phyloP scores from a whole-genome alignment of 2,888 invertebrate genomes.

The Cloeon dipterum region DNA sequence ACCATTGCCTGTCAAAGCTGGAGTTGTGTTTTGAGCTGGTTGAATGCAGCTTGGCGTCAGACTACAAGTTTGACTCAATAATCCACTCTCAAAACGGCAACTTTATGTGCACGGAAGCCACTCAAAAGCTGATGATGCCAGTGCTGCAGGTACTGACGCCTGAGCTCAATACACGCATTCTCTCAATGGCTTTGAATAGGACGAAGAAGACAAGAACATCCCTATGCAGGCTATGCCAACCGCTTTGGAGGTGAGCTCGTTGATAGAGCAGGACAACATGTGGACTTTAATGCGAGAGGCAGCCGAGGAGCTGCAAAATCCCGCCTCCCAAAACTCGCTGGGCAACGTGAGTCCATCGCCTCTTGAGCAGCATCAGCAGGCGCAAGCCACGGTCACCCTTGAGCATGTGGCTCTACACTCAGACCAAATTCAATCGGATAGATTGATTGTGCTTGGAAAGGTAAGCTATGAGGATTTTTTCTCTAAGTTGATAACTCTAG shows the following conservation, averaged over 20 bases:
- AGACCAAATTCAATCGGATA: slow-evolving; percentile 7
- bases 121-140: not conserved
- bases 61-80: slow-evolving; percentile 17
- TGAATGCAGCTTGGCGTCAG: slow-evolving; percentile 15
- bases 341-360: too few relatives aligned
- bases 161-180: too few relatives aligned
- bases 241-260: too few relatives aligned
- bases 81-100: slow-evolving; percentile 8
- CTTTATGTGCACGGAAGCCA: slow-evolving; percentile 3
- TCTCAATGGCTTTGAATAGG: too few relatives aligned
- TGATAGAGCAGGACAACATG: too few relatives aligned
- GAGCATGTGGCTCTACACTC: slow-evolving; percentile 6
- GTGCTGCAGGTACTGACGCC: too few relatives aligned
- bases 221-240: too few relatives aligned
- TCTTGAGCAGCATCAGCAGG: too few relatives aligned
- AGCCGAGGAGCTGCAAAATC: slow-evolving; percentile 1
- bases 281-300: not conserved
- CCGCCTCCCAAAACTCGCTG: too few relatives aligned
- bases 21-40: slow-evolving; percentile 17
- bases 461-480: too few relatives aligned
- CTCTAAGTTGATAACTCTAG: too few relatives aligned
- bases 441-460: slow-evolving; percentile 12
- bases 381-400: slow-evolving; percentile 5
- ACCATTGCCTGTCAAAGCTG: slow-evolving; percentile 16
- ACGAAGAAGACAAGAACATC: slow-evolving; percentile 4